A percentile compares a stretch with the other conserved stretches of the same genome.
Conservation (phyloP, 2,113 vertebrate species). For the Ascaphus truei region DNA sequence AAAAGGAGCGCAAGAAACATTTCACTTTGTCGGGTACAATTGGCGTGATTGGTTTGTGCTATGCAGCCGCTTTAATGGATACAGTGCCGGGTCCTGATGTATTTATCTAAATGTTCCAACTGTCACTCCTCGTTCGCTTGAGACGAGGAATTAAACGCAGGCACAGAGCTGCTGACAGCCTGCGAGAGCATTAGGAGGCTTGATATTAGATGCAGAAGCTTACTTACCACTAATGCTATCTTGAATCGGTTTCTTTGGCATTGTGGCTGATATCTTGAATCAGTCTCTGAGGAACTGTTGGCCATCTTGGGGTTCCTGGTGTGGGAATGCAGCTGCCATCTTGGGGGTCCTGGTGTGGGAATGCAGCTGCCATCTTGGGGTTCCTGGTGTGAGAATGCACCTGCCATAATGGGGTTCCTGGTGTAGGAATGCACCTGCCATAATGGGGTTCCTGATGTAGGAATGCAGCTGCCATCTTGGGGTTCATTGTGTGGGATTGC, state of each 20-base stretch:
- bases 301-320: constrained; percentile 25
- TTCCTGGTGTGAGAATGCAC: constrained; percentile 28
- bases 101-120: constrained; percentile 37
- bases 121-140: constrained; percentile 34
- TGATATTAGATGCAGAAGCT: constrained; percentile 26
- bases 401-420: constrained; percentile 17
- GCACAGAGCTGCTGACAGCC: constrained; percentile 47
- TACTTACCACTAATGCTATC: constrained; percentile 35
- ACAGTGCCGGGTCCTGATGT: constrained; percentile 28
- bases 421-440: constrained; percentile 31
- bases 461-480: constrained; percentile 32
- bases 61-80: constrained; percentile 18
- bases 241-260: constrained; percentile 27
- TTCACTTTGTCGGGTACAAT: not conserved
- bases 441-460: constrained; percentile 20
- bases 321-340: constrained; percentile 27
- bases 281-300: constrained; percentile 24
- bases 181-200: constrained; percentile 29
- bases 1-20: not conserved
- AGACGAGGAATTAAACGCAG: constrained; percentile 49
- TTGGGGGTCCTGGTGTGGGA: constrained; percentile 24
- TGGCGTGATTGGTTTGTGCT: constrained; percentile 4
- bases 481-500: constrained; percentile 23
- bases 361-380: constrained; percentile 22
- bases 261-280: constrained; percentile 32